Percentiles rank a stretch among this genome's conserved stretches.
These are phyloP conservation scores for Bos indicus DNA, from an alignment of 2,113 vertebrate genomes.

Conservation along the genomic window DNA sequence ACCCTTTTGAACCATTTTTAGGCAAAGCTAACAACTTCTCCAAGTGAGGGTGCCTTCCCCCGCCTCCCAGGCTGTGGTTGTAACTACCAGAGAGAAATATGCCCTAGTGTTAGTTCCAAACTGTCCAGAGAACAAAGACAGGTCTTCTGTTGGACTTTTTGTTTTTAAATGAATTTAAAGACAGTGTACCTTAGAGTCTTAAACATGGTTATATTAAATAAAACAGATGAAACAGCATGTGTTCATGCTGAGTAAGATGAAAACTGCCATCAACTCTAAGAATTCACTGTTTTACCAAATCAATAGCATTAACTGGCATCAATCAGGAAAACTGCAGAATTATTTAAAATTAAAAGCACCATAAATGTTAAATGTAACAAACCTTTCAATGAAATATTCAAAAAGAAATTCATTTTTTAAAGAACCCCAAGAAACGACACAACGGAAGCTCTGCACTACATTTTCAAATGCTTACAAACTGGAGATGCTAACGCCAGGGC, in stretches of 20 bases:
- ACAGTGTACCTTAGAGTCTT: not conserved
- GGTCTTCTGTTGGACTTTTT: not conserved
- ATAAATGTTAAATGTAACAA: not conserved
- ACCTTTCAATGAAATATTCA: not conserved
- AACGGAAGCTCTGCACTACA: not conserved
- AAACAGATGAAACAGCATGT: not conserved
- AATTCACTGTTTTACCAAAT: not conserved
- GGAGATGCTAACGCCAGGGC: not conserved
- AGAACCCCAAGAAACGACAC: not conserved
- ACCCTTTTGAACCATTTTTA: not conserved
- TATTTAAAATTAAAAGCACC: not conserved
- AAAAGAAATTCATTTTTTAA: not conserved
- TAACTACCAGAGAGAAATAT: not conserved
- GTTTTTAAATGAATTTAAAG: not conserved
- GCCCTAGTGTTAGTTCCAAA: rapidly evolving
- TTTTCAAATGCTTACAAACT: not conserved
- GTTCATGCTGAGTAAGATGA: no score
- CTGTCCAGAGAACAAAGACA: not conserved
- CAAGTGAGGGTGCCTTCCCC: rapidly evolving
- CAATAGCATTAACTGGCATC: not conserved
- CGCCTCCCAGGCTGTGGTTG: rapidly evolving
- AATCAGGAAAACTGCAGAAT: not conserved
- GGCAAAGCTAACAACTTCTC: not conserved
- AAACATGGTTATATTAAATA: no score
- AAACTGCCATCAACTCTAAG: not conserved